Base-by-base conservation (phyloP, 2,888 invertebrate species). In the Neoitamus cyanurus region DNA sequence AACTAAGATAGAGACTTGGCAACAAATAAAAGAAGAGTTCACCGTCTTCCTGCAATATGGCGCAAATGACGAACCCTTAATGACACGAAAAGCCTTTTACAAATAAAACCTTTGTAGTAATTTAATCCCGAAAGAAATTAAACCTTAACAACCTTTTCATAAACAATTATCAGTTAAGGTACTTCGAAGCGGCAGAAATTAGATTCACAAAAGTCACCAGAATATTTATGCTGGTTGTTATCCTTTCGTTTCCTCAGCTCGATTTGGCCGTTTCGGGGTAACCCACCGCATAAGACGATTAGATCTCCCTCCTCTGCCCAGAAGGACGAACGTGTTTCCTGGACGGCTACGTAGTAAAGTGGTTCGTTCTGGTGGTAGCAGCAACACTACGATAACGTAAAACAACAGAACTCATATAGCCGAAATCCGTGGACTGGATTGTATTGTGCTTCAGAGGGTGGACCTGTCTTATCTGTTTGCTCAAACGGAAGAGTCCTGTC, bases 401-500 rank as follows among this genome's bases (percentile, higher is more conserved):
- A 72, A 31, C 72, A 31, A 31, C 72, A 31, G 34, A 72, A 72
- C 4, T 15, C 34, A 72, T 2, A 68, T 15, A 15, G 58, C 31
- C 72, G 15, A 31, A 72, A 3, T 34, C 31, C 15, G 30, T 72
- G 15, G 25, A 25, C 25, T 25, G 20, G 25, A 25, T 58, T 58
- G 58, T 58, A 20, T 58, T 58, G 58, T 25, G 20, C 20, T 58
- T 9, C 15, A 9, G 58, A n/a, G 58, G 31, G 31, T 25, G 58
- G 78, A 80, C 48, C 9, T 31, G 48, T 58, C 78, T 80, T 80
- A 80, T 80, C 78, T 80, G 78, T 80, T 80, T 80, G 58, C 78
- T 80, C 78, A 80, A 80, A 80, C 78, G 78, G 34, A 80, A 80
- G 58, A 46, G 30, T 80, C 78, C 37, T 80, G 78, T 80, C 78